Conservation (phyloP, 1,140 invertebrate genomes). For the Procambarus virginalis region DNA sequence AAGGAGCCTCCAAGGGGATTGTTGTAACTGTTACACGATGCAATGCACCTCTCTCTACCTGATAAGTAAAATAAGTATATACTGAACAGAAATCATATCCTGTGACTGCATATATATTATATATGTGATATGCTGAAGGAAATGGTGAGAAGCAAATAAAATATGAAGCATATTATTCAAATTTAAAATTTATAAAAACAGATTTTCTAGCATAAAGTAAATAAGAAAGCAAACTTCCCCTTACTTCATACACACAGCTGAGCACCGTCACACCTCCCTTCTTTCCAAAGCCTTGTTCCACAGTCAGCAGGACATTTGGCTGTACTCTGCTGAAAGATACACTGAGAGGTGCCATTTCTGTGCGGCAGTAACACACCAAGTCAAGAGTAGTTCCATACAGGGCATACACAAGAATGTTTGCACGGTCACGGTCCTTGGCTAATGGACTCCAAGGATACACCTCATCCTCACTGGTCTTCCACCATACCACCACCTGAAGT, state of each 20-base stretch:
- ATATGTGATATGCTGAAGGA: no score
- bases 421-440: slow-evolving; percentile 84
- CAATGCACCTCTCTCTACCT: slow-evolving; percentile 73
- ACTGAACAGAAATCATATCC: not conserved
- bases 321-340: slow-evolving; percentile 81
- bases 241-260: slow-evolving; percentile 83
- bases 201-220: no score
- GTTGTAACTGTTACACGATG: slow-evolving; percentile 82
- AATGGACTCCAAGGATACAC: slow-evolving; percentile 89
- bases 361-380: slow-evolving; percentile 80
- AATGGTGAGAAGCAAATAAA: no score
- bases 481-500: slow-evolving; percentile 82
- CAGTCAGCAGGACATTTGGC: slow-evolving; percentile 81
- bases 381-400: slow-evolving; percentile 74
- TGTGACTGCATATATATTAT: no score
- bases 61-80: slow-evolving; percentile 11
- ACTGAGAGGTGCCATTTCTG: slow-evolving; percentile 82
- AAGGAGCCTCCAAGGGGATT: slow-evolving; percentile 80
- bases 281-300: slow-evolving; percentile 85
- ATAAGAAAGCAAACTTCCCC: slow-evolving; percentile 55
- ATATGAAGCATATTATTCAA: no score
- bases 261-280: slow-evolving; percentile 86
- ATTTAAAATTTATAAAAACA: no score
- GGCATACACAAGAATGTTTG: slow-evolving; percentile 85
- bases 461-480: slow-evolving; percentile 84